A percentile compares a stretch with the other conserved stretches of the same genome.
These are phyloP conservation scores for Malachius bipustulatus DNA, from an alignment of 2,888 invertebrate genomes.

Conservation along the genomic window DNA sequence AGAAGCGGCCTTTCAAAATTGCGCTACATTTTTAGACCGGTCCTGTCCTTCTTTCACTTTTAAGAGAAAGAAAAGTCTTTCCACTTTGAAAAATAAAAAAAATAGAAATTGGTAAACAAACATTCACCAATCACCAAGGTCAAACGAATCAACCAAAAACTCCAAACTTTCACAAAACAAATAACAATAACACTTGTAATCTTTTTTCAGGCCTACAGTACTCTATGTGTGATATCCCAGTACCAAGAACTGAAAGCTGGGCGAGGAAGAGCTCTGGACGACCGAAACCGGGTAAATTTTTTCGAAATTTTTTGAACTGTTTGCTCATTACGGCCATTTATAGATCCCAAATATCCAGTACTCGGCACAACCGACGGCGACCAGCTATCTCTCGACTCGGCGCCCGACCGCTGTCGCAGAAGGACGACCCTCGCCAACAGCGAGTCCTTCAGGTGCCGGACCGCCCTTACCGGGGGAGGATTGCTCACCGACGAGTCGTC, in stretches of 20 bases:
- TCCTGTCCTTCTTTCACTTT: too few relatives aligned
- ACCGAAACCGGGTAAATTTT: slow-evolving; percentile 44
- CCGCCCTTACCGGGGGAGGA: slow-evolving; percentile 33
- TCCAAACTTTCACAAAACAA: too few relatives aligned
- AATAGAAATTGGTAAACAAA: too few relatives aligned
- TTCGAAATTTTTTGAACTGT: slow-evolving; percentile 2
- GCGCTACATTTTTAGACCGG: too few relatives aligned
- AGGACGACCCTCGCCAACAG: slow-evolving; percentile 43
- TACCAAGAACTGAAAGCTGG: slow-evolving; percentile 70
- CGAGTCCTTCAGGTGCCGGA: slow-evolving; percentile 36
- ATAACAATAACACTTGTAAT: too few relatives aligned
- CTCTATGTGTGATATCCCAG: slow-evolving; percentile 76
- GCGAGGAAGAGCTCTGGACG: slow-evolving; percentile 57
- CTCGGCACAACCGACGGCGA: slow-evolving; percentile 42
- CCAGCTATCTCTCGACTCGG: slow-evolving; percentile 41
- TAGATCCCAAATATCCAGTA: slow-evolving; percentile 45
- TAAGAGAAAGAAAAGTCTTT: too few relatives aligned
- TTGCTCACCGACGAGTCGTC: slow-evolving; percentile 39
- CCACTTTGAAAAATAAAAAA: too few relatives aligned
- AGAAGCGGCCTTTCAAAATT: too few relatives aligned
- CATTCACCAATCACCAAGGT: too few relatives aligned
- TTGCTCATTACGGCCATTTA: slow-evolving; percentile 12
- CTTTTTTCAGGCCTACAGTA: slow-evolving; percentile 57
- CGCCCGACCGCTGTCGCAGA: slow-evolving; percentile 40
- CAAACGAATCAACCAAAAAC: too few relatives aligned